phyloP scores from a whole-genome alignment of 2,113 vertebrate genomes.

The Salvelinus sp. region DNA sequence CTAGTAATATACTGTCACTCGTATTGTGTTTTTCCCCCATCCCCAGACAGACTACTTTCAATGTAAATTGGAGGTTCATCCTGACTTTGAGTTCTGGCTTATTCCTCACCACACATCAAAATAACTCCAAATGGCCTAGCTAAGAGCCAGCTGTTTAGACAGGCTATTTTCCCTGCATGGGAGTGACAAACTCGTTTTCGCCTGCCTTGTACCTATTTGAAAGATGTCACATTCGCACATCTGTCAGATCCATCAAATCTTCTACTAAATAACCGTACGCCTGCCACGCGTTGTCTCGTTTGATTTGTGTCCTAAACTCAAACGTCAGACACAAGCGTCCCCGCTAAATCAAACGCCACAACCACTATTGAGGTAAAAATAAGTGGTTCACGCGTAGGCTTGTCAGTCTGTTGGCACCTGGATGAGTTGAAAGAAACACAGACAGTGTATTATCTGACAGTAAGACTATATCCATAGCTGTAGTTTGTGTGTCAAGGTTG shows the following conservation, averaged over 20 bases:
- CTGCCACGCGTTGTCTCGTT: background rate
- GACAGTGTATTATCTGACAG: background rate
- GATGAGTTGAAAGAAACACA: background rate
- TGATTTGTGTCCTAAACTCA: background rate
- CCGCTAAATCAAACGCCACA: background rate
- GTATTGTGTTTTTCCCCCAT: background rate
- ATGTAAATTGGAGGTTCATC: background rate
- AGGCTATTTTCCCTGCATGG: background rate
- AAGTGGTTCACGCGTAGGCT: background rate
- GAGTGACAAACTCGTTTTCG: background rate
- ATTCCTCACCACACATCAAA: background rate
- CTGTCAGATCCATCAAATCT: constrained; percentile 11
- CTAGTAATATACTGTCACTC: background rate
- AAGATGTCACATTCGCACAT: constrained; percentile 5
- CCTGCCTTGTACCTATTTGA: background rate
- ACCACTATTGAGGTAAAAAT: background rate
- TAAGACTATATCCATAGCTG: background rate
- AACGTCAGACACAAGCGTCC: background rate
- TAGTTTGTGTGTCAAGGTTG: background rate
- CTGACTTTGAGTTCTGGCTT: background rate
- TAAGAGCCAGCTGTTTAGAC: background rate
- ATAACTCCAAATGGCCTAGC: background rate
- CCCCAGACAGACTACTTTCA: constrained; percentile 5
- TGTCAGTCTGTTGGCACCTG: no score
- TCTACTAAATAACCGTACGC: background rate